phyloP scores from a whole-genome alignment of 2,113 vertebrate species.

The Azemiops feae region DNA sequence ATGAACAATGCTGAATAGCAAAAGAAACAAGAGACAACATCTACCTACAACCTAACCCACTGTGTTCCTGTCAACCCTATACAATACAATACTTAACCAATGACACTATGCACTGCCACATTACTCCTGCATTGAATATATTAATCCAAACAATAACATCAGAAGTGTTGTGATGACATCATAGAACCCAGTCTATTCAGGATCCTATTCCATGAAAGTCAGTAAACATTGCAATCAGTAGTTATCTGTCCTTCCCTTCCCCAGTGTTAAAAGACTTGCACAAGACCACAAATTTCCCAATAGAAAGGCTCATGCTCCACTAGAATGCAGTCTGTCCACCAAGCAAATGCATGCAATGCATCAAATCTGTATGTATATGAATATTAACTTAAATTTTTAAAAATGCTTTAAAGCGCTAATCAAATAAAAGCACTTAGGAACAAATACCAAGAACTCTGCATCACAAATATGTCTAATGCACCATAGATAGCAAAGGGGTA shows the following conservation, averaged over 20 bases:
- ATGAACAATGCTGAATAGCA: neutral
- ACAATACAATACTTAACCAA: neutral
- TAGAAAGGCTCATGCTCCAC: neutral
- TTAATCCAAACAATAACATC: neutral
- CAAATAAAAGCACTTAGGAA: neutral
- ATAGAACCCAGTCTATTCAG: no score
- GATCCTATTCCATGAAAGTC: no score
- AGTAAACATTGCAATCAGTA: no score
- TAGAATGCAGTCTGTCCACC: neutral
- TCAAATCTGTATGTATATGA: neutral
- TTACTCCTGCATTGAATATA: neutral
- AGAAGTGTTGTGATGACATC: neutral
- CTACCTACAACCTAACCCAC: neutral
- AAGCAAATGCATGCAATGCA: neutral
- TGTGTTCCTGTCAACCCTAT: neutral
- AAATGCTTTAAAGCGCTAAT: neutral
- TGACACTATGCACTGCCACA: neutral
- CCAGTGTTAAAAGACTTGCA: no score
- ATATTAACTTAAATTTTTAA: neutral
- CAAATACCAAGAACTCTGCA: neutral
- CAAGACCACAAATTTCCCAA: neutral
- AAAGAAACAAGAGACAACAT: neutral
- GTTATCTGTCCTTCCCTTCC: no score
- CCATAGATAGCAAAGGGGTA: neutral
- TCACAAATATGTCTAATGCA: neutral